These are phyloP conservation scores for Scolopax mira DNA, from an alignment of 2,113 vertebrate genomes.

Conservation along the genomic window DNA sequence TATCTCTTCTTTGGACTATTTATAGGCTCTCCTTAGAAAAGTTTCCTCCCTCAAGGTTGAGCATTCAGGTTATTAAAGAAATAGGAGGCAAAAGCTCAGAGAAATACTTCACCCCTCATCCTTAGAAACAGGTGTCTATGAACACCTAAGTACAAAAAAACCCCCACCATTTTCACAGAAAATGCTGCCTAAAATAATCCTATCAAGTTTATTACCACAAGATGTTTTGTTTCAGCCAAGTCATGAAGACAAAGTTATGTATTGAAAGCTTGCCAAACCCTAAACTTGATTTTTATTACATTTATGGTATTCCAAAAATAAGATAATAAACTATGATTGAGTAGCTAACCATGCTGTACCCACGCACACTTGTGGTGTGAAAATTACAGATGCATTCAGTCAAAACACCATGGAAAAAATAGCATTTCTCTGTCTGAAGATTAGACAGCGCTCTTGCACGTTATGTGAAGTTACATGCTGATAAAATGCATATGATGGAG, in stretches of 20 bases:
- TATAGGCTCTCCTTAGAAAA: neutral
- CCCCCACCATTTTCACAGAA: neutral
- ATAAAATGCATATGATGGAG: constrained; percentile 8
- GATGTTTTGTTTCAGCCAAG: constrained; percentile 34
- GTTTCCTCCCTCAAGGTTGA: neutral
- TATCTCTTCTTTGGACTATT: neutral
- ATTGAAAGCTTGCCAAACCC: constrained; percentile 23
- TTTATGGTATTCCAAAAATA: constrained; percentile 72
- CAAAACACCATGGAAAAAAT: constrained; percentile 61
- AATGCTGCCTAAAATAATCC: neutral
- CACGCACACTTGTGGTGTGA: constrained; percentile 71
- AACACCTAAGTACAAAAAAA: neutral
- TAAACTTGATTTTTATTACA: constrained; percentile 63
- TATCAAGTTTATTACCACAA: neutral
- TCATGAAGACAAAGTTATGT: constrained; percentile 46
- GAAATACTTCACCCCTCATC: neutral
- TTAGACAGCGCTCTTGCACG: constrained; percentile 21
- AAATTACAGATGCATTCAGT: constrained; percentile 70
- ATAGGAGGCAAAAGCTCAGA: neutral
- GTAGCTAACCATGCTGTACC: constrained; percentile 69
- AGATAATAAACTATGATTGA: constrained; percentile 66
- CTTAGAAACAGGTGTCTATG: neutral
- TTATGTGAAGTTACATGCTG: constrained; percentile 46
- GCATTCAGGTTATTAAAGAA: neutral
- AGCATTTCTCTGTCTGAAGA: constrained; percentile 63